These are phyloP conservation scores for Oconnorella tubifera DNA, from an alignment of 2,888 invertebrate genomes.

Conservation along the genomic window DNA sequence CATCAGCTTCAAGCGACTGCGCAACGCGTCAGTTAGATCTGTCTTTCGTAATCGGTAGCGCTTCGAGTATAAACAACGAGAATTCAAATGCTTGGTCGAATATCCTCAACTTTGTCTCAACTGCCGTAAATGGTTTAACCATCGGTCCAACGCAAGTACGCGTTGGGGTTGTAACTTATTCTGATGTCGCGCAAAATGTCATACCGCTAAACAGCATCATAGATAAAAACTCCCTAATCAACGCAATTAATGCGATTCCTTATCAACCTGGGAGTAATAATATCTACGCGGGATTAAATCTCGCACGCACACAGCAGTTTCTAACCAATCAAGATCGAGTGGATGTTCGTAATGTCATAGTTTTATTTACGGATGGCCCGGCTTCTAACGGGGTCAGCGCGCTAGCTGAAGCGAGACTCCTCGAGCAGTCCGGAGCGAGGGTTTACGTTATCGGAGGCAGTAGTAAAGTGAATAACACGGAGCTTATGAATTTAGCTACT, in stretches of 20 bases:
- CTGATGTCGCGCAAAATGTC: constrained; percentile 1
- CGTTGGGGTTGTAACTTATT: constrained; percentile 18
- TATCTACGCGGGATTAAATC: constrained; percentile 13
- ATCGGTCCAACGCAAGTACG: constrained; percentile 1
- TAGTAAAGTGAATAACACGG: neutral
- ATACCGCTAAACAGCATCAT: constrained; percentile 5
- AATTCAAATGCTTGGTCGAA: constrained; percentile 7
- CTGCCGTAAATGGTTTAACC: constrained; percentile 1
- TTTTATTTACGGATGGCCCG: constrained; percentile 15
- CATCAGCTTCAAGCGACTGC: neutral
- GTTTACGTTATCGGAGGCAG: neutral
- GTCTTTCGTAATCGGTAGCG: neutral
- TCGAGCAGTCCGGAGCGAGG: neutral
- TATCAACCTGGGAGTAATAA: constrained; percentile 8
- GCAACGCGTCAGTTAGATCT: constrained; percentile 8
- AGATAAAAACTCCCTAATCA: constrained; percentile 4
- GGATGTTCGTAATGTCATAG: constrained; percentile 16
- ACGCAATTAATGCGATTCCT: constrained; percentile 16
- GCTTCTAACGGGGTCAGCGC: neutral
- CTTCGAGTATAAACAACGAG: neutral
- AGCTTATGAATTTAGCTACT: constrained; percentile 10
- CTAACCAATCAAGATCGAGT: constrained; percentile 5
- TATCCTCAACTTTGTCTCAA: neutral
- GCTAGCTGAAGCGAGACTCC: constrained; percentile 8
- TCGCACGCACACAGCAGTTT: constrained; percentile 3